These are phyloP conservation scores for Drosophila peninsularis DNA, from an alignment of 2,888 invertebrate species.

Conservation along the genomic window DNA sequence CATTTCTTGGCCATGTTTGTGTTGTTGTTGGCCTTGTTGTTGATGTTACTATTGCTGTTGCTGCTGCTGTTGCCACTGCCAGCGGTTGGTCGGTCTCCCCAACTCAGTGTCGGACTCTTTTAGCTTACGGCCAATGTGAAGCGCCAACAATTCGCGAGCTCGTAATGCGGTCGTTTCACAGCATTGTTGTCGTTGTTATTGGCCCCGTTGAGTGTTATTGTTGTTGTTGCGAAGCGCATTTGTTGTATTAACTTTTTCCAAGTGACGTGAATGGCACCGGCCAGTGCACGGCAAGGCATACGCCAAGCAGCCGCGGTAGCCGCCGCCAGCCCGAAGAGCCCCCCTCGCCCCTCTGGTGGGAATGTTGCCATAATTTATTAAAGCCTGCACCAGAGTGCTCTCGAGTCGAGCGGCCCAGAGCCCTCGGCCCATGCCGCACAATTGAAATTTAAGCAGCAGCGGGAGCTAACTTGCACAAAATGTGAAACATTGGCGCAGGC, in stretches of 20 bases:
- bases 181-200: constrained; percentile 51
- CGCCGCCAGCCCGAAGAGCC: constrained; percentile 1
- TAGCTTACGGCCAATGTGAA: constrained; percentile 57
- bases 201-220: constrained; percentile 53
- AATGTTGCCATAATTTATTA: constrained; percentile 77
- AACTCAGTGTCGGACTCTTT: constrained; percentile 30
- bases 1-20: constrained; percentile 74
- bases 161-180: constrained; percentile 78
- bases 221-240: constrained; percentile 62
- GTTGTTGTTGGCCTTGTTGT: constrained; percentile 27
- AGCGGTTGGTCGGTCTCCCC: constrained; percentile 25
- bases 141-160: constrained; percentile 76
- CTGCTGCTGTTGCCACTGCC: constrained; percentile 32
- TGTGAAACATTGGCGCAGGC: constrained; percentile 60
- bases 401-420: constrained; percentile 62
- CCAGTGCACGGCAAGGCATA: constrained; percentile 37
- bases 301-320: constrained; percentile 14
- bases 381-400: constrained; percentile 78
- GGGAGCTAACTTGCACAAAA: constrained; percentile 63
- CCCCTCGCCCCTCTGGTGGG: constrained; percentile 13
- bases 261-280: constrained; percentile 68
- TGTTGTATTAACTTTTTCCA: constrained; percentile 78
- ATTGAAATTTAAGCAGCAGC: constrained; percentile 77
- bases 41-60: constrained; percentile 23
- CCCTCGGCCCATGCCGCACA: constrained; percentile 62